Evolutionary conservation across 2,888 invertebrate genomes (phyloP).

Genomic region (Clunio marinus): DNA sequence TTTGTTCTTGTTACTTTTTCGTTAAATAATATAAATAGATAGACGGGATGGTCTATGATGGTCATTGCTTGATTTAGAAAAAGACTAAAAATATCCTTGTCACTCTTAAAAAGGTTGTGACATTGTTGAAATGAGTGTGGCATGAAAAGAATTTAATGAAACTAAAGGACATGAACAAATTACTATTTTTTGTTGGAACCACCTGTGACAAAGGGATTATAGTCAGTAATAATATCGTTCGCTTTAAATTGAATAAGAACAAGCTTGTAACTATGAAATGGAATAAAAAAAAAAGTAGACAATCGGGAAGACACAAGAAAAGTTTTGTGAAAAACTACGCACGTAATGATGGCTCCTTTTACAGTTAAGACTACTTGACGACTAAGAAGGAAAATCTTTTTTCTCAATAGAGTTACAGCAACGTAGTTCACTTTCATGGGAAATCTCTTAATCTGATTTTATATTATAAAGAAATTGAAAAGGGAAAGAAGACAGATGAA

Average conservation of each 20-base stretch:
- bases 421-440: slow-evolving; percentile 48
- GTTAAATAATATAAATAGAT: no score
- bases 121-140: background rate
- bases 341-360: no score
- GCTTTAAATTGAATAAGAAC: slow-evolving; percentile 35
- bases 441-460: slow-evolving; percentile 47
- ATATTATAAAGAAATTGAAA: background rate
- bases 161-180: no score
- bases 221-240: slow-evolving; percentile 16
- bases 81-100: no score
- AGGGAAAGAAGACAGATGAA: background rate
- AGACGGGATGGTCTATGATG: no score
- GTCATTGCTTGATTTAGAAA: no score
- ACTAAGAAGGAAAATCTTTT: slow-evolving; percentile 50
- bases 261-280: slow-evolving; percentile 1
- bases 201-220: no score
- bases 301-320: background rate
- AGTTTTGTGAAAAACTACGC: background rate
- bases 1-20: no score
- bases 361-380: slow-evolving; percentile 42
- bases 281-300: background rate
- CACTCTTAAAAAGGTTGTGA: background rate
- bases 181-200: no score
- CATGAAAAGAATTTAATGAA: no score
- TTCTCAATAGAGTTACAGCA: slow-evolving; percentile 48